Conservation (phyloP, 1,140 invertebrate species). For the Akabosia matsudoensis region DNA sequence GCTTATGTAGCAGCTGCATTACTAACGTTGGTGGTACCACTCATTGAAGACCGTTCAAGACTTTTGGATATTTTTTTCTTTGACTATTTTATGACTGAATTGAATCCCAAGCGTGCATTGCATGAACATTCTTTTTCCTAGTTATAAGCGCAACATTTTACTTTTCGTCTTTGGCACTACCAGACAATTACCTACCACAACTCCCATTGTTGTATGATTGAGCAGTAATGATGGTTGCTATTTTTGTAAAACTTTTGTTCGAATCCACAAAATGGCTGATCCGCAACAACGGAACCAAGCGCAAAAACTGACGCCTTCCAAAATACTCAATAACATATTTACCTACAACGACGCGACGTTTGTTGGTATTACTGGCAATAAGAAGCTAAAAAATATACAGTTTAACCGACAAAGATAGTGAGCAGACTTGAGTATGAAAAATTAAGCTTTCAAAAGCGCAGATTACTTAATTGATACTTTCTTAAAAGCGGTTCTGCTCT, state of each 20-base stretch:
- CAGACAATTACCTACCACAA: slow-evolving; percentile 23
- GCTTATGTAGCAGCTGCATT: background rate
- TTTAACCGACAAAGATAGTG: too few species aligned
- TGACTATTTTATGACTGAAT: background rate
- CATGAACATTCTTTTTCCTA: background rate
- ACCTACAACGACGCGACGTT: too few species aligned
- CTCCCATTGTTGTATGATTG: background rate
- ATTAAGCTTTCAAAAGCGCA: too few species aligned
- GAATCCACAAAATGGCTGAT: background rate
- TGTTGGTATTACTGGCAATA: too few species aligned
- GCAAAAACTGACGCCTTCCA: too few species aligned
- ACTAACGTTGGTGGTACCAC: background rate
- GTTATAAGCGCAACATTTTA: background rate
- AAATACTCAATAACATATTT: too few species aligned
- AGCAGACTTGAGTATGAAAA: too few species aligned
- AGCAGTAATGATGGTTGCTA: background rate
- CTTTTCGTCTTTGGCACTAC: too few species aligned
- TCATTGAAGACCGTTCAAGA: background rate
- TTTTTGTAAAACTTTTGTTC: background rate
- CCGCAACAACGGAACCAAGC: slow-evolving; percentile 9
- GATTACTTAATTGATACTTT: too few species aligned
- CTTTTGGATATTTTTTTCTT: background rate
- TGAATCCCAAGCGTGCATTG: background rate
- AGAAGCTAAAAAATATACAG: too few species aligned
- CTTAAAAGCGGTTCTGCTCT: too few species aligned